These are phyloP conservation scores for Megalurothrips usitatus DNA, from an alignment of 2,888 invertebrate species.

Conservation along the genomic window DNA sequence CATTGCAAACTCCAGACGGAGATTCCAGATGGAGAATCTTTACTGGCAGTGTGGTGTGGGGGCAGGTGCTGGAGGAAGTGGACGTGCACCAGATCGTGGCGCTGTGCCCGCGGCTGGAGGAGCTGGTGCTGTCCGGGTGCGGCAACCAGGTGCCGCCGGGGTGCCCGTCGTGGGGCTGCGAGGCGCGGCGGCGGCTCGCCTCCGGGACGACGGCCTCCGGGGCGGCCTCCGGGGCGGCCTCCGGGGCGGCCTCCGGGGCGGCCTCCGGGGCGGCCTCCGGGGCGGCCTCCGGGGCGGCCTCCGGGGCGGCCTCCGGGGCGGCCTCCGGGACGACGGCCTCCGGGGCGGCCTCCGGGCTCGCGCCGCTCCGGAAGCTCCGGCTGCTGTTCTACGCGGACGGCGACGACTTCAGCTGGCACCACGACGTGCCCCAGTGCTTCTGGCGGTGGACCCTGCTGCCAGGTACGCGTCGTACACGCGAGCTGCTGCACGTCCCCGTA, in stretches of 20 bases:
- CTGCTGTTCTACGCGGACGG: slow-evolving; percentile 42
- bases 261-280: neutral
- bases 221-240: neutral
- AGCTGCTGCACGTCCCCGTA: no score
- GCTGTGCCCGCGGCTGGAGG: slow-evolving; percentile 40
- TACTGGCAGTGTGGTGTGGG: no score
- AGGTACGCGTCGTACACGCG: slow-evolving; percentile 35
- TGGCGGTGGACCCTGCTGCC: slow-evolving; percentile 40
- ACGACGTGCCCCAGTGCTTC: slow-evolving; percentile 42
- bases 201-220: neutral
- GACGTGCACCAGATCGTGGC: slow-evolving; percentile 41
- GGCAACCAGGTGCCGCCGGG: slow-evolving; percentile 40
- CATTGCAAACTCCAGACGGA: no score
- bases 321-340: no score
- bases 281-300: neutral
- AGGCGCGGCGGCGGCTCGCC: no score
- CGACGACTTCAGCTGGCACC: slow-evolving; percentile 43
- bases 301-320: neutral
- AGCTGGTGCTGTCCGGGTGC: slow-evolving; percentile 41
- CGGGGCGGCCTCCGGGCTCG: neutral
- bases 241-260: neutral
- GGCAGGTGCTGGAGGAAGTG: slow-evolving; percentile 42
- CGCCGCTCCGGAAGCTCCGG: slow-evolving; percentile 35
- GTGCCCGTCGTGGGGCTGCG: slow-evolving; percentile 34
- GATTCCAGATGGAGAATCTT: no score